Evolutionary conservation across 2,888 invertebrate species (phyloP).

Genomic region (Nephrotoma guestfalica): DNA sequence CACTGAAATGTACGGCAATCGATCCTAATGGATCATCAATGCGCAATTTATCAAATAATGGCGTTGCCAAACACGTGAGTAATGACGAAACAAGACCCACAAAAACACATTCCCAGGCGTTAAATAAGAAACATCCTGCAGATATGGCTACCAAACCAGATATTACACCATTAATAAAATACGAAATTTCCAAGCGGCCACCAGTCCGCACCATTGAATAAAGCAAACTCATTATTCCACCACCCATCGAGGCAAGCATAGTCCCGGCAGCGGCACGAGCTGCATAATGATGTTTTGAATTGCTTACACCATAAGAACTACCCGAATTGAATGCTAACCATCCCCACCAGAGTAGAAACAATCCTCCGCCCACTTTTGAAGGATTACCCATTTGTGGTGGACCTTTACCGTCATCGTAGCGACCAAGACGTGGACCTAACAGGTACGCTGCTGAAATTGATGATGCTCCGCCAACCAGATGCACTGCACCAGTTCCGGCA

Average conservation of each 20-base stretch:
- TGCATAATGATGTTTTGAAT: conserved; percentile 82
- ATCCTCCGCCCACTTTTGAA: conserved; percentile 80
- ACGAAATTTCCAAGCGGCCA: conserved; percentile 65
- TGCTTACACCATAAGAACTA: conserved; percentile 64
- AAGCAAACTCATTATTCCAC: conserved; percentile 48
- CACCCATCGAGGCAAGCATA: conserved; percentile 82
- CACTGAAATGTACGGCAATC: conserved; percentile 72
- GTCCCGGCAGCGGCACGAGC: conserved; percentile 81
- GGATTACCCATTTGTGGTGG: conserved; percentile 73
- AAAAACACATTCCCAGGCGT: conserved; percentile 72
- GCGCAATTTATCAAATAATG: conserved; percentile 58
- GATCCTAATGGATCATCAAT: conserved; percentile 83
- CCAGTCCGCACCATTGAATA: conserved; percentile 52
- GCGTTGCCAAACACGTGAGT: conserved; percentile 54
- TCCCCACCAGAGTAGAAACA: conserved; percentile 93
- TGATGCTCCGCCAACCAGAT: conserved; percentile 63
- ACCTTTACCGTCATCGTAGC: conserved; percentile 62
- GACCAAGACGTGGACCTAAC: conserved; percentile 75
- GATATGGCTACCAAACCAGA: conserved; percentile 81
- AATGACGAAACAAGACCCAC: conserved; percentile 68
- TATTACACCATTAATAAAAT: conserved; percentile 68
- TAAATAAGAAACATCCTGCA: conserved; percentile 74
- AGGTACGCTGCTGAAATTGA: conserved; percentile 81
- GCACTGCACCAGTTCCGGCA: conserved; percentile 83
- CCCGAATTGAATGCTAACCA: conserved; percentile 94